phyloP scores from a whole-genome alignment of 2,113 vertebrate species.

The Python bivittatus region DNA sequence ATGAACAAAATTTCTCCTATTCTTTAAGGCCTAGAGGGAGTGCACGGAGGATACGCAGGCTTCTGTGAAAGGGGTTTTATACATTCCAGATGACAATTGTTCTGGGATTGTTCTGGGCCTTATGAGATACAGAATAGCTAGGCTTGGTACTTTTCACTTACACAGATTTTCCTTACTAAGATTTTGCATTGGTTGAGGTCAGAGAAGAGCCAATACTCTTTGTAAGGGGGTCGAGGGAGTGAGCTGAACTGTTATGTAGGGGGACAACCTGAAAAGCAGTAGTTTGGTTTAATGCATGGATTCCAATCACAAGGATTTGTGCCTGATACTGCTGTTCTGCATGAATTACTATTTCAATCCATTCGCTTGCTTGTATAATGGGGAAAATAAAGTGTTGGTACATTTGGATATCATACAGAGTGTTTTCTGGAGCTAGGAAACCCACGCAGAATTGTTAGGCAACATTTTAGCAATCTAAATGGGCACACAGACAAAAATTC shows the following conservation, averaged over 20 bases:
- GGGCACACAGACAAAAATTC: background rate
- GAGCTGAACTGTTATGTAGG: background rate
- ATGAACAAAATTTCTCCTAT: background rate
- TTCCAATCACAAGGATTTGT: background rate
- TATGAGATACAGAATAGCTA: background rate
- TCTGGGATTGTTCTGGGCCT: background rate
- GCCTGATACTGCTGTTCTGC: background rate
- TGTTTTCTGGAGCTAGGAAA: background rate
- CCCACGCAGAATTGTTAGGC: background rate
- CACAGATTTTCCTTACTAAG: too few relatives aligned
- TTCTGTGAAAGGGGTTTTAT: background rate
- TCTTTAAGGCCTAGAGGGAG: background rate
- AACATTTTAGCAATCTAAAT: too few relatives aligned
- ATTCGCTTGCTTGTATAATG: background rate
- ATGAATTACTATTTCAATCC: background rate
- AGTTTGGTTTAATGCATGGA: background rate
- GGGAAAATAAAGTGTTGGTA: background rate
- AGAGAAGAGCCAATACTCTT: too few relatives aligned
- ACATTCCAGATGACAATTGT: background rate
- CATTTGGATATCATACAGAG: background rate
- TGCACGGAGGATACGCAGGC: too few relatives aligned
- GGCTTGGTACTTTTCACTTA: too few relatives aligned
- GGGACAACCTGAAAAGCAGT: background rate
- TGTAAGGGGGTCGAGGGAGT: background rate
- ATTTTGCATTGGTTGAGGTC: too few relatives aligned